phyloP scores from a whole-genome alignment of 2,888 invertebrate species.

The Nephrotoma guestfalica region DNA sequence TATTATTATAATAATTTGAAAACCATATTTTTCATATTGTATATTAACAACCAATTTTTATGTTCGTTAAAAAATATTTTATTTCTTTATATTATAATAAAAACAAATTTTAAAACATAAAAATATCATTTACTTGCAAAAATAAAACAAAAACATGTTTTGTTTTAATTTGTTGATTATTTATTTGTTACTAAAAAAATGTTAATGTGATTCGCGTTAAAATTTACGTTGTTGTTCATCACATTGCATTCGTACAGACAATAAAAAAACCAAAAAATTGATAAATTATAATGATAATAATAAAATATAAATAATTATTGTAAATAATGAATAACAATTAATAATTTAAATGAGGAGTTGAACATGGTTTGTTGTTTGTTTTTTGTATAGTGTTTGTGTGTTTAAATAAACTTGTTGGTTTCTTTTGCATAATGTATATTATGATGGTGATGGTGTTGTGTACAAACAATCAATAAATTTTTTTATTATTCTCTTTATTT shows the following conservation, averaged over 20 bases:
- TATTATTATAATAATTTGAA: not conserved
- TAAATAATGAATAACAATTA: not conserved
- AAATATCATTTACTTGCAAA: not conserved
- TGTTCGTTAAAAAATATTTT: not conserved
- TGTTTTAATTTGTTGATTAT: not conserved
- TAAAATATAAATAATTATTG: not conserved
- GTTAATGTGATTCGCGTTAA: not conserved
- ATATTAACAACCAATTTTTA: not conserved
- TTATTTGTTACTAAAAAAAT: not conserved
- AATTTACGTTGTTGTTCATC: not conserved
- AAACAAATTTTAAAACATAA: not conserved
- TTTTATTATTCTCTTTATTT: too few relatives aligned
- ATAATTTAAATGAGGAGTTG: not conserved
- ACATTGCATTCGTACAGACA: not conserved
- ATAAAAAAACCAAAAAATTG: not conserved
- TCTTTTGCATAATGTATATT: not conserved
- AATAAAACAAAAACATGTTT: not conserved
- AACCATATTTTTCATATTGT: not conserved
- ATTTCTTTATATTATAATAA: not conserved
- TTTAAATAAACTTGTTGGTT: not conserved
- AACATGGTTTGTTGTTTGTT: not conserved
- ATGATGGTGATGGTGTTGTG: too few relatives aligned
- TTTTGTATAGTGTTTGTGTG: not conserved
- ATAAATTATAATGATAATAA: not conserved
- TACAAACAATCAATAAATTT: too few relatives aligned